Evolutionary conservation across 2,888 invertebrate genomes (phyloP).

Genomic region (Dasypogon diadema): DNA sequence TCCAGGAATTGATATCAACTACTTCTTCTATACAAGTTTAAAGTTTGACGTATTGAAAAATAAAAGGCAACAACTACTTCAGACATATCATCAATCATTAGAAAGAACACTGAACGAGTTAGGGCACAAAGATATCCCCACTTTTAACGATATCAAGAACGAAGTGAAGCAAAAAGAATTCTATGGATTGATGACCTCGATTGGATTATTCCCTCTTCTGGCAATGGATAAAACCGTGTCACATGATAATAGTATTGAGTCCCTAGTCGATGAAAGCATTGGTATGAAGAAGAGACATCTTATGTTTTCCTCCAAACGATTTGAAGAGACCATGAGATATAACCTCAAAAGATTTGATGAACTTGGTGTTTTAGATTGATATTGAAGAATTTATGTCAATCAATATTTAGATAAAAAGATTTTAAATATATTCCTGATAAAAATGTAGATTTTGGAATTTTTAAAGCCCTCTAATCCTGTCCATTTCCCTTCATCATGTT

Average conservation of each 20-base stretch:
- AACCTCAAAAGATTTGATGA: conserved; percentile 63
- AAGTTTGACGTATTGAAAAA: conserved; percentile 62
- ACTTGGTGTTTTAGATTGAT: conserved; percentile 61
- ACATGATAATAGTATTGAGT: conserved; percentile 61
- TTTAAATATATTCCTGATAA: no score
- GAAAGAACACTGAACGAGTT: conserved; percentile 60
- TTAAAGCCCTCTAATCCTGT: no score
- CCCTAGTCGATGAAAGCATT: conserved; percentile 61
- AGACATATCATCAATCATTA: conserved; percentile 61
- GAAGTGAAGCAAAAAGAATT: conserved; percentile 63
- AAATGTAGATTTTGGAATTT: no score
- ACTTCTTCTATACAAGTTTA: conserved; percentile 66
- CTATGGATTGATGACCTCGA: conserved; percentile 61
- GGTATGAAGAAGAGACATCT: conserved; percentile 59
- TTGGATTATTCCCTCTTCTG: conserved; percentile 60
- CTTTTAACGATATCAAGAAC: conserved; percentile 60
- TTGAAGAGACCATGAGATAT: conserved; percentile 61
- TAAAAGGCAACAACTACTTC: conserved; percentile 61
- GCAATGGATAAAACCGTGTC: conserved; percentile 62
- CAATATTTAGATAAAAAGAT: no score
- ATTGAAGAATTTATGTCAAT: no score
- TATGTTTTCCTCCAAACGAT: conserved; percentile 61
- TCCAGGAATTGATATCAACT: conserved; percentile 67
- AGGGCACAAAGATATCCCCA: conserved; percentile 60
- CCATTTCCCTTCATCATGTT: no score